Conservation (phyloP, 2,797 vertebrate genomes). For the Rhincodon typus region DNA sequence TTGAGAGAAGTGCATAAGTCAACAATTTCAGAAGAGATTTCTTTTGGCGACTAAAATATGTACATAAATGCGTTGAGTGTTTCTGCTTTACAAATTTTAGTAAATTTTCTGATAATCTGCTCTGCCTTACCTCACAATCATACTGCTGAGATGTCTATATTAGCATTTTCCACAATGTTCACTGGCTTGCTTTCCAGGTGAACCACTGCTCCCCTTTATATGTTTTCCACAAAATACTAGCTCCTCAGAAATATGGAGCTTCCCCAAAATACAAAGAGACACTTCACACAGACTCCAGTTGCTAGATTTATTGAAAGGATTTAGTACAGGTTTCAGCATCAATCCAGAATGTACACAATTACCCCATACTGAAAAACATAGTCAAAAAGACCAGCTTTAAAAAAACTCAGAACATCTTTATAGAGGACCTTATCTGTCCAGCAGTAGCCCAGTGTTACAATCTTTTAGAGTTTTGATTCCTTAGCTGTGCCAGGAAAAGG, state of each 20-base stretch:
- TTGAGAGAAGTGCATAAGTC: background rate
- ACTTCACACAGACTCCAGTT: background rate
- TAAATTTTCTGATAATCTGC: background rate
- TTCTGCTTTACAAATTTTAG: background rate
- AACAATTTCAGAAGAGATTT: background rate
- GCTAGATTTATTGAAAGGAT: conserved; percentile 6
- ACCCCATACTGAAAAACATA: background rate
- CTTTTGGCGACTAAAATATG: background rate
- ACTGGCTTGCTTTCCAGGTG: background rate
- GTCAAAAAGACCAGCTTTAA: background rate
- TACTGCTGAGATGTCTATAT: background rate
- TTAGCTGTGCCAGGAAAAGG: background rate
- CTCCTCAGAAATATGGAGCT: background rate
- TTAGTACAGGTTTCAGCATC: background rate
- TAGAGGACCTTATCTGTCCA: background rate
- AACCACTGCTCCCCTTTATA: background rate
- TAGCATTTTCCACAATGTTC: background rate
- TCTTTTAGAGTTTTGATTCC: background rate
- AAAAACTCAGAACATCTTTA: background rate
- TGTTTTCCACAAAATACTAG: background rate
- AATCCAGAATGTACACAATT: background rate
- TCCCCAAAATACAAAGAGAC: background rate
- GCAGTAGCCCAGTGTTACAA: background rate
- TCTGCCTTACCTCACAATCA: background rate
- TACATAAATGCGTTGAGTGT: background rate